Percentiles rank a stretch among this genome's conserved stretches.
Conservation (phyloP, 2,888 invertebrate species). For the Stenurella melanura region DNA sequence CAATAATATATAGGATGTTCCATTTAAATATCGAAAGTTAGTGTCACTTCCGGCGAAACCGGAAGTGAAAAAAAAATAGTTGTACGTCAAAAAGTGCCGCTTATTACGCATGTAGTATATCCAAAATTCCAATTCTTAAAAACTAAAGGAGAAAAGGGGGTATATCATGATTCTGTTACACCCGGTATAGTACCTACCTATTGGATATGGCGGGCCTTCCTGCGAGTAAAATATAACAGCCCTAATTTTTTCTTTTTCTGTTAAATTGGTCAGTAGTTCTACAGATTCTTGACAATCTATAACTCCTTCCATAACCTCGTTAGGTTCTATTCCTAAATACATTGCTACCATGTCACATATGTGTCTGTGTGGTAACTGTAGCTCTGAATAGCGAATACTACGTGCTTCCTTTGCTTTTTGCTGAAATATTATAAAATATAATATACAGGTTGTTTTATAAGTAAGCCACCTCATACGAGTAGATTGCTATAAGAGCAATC, state of each 20-base stretch:
- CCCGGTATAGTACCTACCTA: constrained; percentile 81
- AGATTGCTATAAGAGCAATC: too few relatives aligned
- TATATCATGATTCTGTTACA: too few relatives aligned
- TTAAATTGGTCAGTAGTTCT: constrained; percentile 78
- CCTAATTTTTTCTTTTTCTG: constrained; percentile 75
- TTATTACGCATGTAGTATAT: too few relatives aligned
- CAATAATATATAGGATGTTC: too few relatives aligned
- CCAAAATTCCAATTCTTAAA: too few relatives aligned
- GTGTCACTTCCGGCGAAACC: too few relatives aligned
- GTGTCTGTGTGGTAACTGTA: constrained; percentile 78
- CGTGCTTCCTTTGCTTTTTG: constrained; percentile 79
- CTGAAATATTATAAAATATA: constrained; percentile 68
- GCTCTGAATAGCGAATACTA: constrained; percentile 69
- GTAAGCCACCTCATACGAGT: too few relatives aligned
- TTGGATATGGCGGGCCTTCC: constrained; percentile 78
- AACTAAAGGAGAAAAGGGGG: too few relatives aligned
- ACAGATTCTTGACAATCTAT: constrained; percentile 81
- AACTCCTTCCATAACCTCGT: constrained; percentile 81
- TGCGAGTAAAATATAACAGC: constrained; percentile 82
- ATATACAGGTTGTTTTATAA: neutral
- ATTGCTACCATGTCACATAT: constrained; percentile 81
- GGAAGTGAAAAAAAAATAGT: too few relatives aligned
- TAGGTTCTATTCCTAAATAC: constrained; percentile 75
- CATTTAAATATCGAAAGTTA: too few relatives aligned
- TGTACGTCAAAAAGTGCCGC: too few relatives aligned